Percentiles rank a stretch among this genome's conserved stretches.
These are phyloP conservation scores for Cyanoderma ruficeps DNA, from an alignment of 2,113 vertebrate species.

Conservation along the genomic window DNA sequence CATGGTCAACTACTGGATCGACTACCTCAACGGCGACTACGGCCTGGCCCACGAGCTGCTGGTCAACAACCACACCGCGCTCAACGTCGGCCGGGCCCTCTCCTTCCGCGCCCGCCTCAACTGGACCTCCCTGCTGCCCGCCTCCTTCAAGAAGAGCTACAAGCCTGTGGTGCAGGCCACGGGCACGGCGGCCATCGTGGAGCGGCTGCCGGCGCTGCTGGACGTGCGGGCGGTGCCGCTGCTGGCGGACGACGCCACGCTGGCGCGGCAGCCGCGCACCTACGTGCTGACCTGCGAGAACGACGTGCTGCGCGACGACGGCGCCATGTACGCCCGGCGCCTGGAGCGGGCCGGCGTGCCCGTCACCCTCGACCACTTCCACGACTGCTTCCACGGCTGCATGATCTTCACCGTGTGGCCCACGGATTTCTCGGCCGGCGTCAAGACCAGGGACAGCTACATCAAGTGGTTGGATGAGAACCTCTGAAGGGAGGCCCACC, in stretches of 20 bases:
- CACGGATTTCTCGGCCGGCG: constrained; percentile 81
- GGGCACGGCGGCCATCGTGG: constrained; percentile 75
- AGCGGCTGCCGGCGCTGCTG: constrained; percentile 79
- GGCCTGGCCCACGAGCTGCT: constrained; percentile 80
- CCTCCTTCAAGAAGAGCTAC: constrained; percentile 80
- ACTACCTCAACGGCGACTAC: constrained; percentile 84
- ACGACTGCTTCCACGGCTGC: constrained; percentile 94
- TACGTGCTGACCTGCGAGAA: constrained; percentile 95
- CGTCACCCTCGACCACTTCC: constrained; percentile 88
- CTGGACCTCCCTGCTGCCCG: constrained; percentile 85
- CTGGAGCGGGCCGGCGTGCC: constrained; percentile 83
- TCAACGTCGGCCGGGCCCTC: constrained; percentile 74
- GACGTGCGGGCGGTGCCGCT: constrained; percentile 85
- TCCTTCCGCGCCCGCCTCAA: constrained; percentile 74
- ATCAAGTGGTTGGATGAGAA: constrained; percentile 90
- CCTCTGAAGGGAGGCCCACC: constrained; percentile 69
- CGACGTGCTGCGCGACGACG: constrained; percentile 92
- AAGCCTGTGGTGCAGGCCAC: constrained; percentile 72
- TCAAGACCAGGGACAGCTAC: constrained; percentile 83
- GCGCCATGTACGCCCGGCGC: constrained; percentile 88
- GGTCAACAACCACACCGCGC: constrained; percentile 89
- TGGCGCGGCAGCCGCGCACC: constrained; percentile 82
- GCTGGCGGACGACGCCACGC: constrained; percentile 79
- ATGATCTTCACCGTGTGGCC: constrained; percentile 90
- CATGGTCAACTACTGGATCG: constrained; percentile 90